These are phyloP conservation scores for Zoanthus gigantus DNA, from an alignment of 92 coral and sea anemone genomes.

Conservation along the genomic window DNA sequence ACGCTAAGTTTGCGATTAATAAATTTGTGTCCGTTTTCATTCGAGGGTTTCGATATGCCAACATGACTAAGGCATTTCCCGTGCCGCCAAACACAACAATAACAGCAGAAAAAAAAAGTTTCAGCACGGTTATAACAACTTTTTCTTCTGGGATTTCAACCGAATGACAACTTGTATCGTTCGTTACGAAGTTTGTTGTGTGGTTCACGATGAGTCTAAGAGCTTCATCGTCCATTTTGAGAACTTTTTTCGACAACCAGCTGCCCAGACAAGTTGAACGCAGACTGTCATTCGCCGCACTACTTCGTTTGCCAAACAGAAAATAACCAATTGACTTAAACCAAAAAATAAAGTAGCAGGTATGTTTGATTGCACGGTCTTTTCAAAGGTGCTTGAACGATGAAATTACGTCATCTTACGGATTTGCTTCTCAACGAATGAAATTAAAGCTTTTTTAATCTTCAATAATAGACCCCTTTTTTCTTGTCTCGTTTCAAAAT, in stretches of 20 bases:
- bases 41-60: constrained; percentile 83
- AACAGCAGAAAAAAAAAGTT: constrained; percentile 61
- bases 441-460: background rate
- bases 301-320: too few relatives aligned
- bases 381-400: background rate
- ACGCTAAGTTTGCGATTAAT: constrained; percentile 85
- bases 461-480: too few relatives aligned
- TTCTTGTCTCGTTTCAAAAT: too few relatives aligned
- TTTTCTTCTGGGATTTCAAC: background rate
- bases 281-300: too few relatives aligned
- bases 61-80: constrained; percentile 78
- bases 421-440: background rate
- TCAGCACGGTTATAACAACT: background rate
- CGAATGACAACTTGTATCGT: background rate
- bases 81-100: constrained; percentile 70
- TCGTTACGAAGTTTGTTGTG: background rate
- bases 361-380: background rate
- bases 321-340: background rate
- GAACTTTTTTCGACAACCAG: background rate
- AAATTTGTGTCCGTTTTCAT: constrained; percentile 92
- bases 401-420: background rate
- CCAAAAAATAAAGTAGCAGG: background rate
- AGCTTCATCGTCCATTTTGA: background rate
- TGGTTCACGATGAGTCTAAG: background rate
- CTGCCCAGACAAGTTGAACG: background rate